A percentile compares a stretch with the other conserved stretches of the same genome.
Evolutionary conservation across 2,888 invertebrate species (phyloP).

Genomic region (Apeira syringaria): DNA sequence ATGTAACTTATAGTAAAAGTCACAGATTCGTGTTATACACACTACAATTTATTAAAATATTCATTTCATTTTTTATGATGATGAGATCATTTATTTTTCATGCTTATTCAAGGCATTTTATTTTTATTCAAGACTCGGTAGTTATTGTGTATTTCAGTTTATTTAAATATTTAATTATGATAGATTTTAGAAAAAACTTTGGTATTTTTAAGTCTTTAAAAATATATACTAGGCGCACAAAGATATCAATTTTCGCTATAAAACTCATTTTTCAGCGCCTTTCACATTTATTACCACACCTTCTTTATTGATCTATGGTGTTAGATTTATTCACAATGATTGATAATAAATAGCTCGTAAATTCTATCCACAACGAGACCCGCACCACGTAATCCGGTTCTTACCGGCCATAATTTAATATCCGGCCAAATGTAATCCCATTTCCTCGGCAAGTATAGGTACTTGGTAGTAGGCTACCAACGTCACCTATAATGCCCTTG

Average conservation of each 20-base stretch:
- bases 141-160: no score
- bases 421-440: slow-evolving; percentile 76
- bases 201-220: no score
- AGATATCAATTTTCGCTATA: neutral
- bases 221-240: no score
- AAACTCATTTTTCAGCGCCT: neutral
- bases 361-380: slow-evolving; percentile 60
- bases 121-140: no score
- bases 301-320: neutral
- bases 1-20: no score
- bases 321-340: slow-evolving; percentile 34
- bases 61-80: no score
- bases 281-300: slow-evolving; percentile 1
- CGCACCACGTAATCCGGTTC: slow-evolving; percentile 63
- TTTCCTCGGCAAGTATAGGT: slow-evolving; percentile 71
- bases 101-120: no score
- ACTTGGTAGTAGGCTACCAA: slow-evolving; percentile 38
- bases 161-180: no score
- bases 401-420: slow-evolving; percentile 79
- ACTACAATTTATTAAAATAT: no score
- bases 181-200: no score
- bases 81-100: no score
- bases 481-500: slow-evolving; percentile 44
- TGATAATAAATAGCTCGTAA: slow-evolving; percentile 47
- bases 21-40: no score